Conservation (phyloP, 2,888 invertebrate genomes). For the Pyrochroa serraticornis region DNA sequence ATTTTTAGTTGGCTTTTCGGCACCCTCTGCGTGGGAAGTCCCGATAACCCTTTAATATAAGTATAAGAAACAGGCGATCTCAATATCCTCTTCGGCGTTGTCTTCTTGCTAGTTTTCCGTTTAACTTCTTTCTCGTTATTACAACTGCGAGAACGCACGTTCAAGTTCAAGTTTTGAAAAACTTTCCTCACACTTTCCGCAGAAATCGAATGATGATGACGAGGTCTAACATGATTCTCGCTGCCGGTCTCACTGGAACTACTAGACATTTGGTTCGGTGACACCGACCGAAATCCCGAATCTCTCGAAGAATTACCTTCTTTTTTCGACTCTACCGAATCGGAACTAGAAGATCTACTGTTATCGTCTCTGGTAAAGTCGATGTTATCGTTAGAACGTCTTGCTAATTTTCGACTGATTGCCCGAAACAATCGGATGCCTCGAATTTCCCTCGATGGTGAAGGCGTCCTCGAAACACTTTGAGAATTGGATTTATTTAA, state of each 20-base stretch:
- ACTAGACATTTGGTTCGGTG: conserved; percentile 61
- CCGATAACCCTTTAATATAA: conserved; percentile 81
- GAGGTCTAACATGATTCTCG: conserved; percentile 61
- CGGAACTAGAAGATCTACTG: conserved; percentile 59
- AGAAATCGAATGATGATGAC: conserved; percentile 58
- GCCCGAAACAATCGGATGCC: conserved; percentile 71
- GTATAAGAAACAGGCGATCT: conserved; percentile 80
- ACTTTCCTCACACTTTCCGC: conserved; percentile 73
- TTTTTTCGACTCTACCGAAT: conserved; percentile 53
- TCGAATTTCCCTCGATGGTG: conserved; percentile 63
- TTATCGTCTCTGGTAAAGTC: conserved; percentile 58
- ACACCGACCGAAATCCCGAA: conserved; percentile 51
- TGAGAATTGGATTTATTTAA: conserved; percentile 44
- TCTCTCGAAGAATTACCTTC: conserved; percentile 42
- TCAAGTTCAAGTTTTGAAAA: conserved; percentile 69
- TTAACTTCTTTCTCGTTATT: conserved; percentile 58
- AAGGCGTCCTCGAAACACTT: conserved; percentile 60
- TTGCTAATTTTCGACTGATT: conserved; percentile 67
- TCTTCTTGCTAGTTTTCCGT: conserved; percentile 60
- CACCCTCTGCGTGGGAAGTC: conserved; percentile 80
- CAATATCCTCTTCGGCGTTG: conserved; percentile 75
- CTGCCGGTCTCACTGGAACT: conserved; percentile 69
- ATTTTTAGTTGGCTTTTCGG: conserved; percentile 61
- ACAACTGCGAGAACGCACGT: conserved; percentile 70
- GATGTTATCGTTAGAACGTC: conserved; percentile 60